These are phyloP conservation scores for Agonopterix alstromeriana DNA, from an alignment of 2,888 invertebrate species.

Conservation along the genomic window DNA sequence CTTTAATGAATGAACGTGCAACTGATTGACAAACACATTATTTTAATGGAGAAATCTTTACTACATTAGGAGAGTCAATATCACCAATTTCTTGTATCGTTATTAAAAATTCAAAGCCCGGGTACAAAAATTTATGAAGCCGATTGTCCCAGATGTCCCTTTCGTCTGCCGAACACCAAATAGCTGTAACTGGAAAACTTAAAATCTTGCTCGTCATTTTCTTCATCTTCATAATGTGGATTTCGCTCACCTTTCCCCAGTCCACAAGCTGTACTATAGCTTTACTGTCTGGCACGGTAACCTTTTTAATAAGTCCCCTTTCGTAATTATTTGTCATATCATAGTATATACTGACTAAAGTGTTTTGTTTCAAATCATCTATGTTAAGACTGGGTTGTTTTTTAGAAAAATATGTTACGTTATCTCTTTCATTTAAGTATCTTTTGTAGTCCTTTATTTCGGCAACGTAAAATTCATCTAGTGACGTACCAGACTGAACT, in stretches of 20 bases:
- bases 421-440: conserved; percentile 15
- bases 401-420: conserved; percentile 16
- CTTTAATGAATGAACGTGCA: too few species aligned
- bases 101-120: conserved; percentile 13
- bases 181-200: conserved; percentile 6
- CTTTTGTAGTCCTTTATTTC: conserved; percentile 17
- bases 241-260: conserved; percentile 14
- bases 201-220: background rate
- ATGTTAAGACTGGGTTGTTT: conserved; percentile 9
- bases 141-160: conserved; percentile 8
- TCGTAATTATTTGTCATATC: conserved; percentile 17
- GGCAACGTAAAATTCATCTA: conserved; percentile 25
- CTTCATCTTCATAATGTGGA: background rate
- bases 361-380: conserved; percentile 16
- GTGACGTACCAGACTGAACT: conserved; percentile 17
- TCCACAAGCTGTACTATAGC: conserved; percentile 23
- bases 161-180: conserved; percentile 9
- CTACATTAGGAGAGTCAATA: conserved; percentile 7
- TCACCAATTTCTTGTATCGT: conserved; percentile 8
- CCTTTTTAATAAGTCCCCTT: conserved; percentile 19
- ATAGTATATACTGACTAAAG: conserved; percentile 16
- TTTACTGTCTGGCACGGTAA: conserved; percentile 12
- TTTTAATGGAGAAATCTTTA: background rate
- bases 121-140: conserved; percentile 9
- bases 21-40: too few species aligned